Conservation (phyloP, 2,888 invertebrate genomes). For the Phengaris arion region DNA sequence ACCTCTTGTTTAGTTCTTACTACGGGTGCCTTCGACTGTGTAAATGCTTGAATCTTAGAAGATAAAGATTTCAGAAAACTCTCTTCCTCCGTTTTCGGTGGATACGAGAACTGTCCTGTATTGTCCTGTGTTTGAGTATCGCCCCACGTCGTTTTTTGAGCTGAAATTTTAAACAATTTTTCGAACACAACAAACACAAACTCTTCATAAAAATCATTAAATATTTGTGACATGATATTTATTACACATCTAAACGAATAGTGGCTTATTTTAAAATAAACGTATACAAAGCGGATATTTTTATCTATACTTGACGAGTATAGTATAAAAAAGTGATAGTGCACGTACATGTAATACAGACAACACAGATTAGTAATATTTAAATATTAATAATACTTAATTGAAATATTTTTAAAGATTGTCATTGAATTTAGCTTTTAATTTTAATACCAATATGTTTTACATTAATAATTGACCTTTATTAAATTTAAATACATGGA, state of each 20-base stretch:
- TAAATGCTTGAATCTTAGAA: constrained; percentile 57
- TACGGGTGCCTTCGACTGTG: constrained; percentile 50
- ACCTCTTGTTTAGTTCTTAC: constrained; percentile 57
- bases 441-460: no score
- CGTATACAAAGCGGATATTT: constrained; percentile 52
- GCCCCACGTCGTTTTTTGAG: constrained; percentile 71
- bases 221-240: constrained; percentile 54
- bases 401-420: neutral
- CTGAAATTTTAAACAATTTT: constrained; percentile 63
- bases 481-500: neutral
- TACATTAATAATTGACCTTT: neutral
- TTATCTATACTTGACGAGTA: constrained; percentile 51
- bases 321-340: constrained; percentile 40
- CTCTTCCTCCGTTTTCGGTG: constrained; percentile 59
- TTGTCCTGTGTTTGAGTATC: constrained; percentile 53
- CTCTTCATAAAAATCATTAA: constrained; percentile 52
- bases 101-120: constrained; percentile 62
- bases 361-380: neutral
- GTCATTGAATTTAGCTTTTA: no score
- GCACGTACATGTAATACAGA: neutral
- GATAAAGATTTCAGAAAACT: constrained; percentile 59
- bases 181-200: constrained; percentile 52
- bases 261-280: constrained; percentile 39
- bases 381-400: neutral
- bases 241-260: constrained; percentile 45